Base-by-base conservation (phyloP, 2,888 invertebrate genomes). In the Thereva unica region DNA sequence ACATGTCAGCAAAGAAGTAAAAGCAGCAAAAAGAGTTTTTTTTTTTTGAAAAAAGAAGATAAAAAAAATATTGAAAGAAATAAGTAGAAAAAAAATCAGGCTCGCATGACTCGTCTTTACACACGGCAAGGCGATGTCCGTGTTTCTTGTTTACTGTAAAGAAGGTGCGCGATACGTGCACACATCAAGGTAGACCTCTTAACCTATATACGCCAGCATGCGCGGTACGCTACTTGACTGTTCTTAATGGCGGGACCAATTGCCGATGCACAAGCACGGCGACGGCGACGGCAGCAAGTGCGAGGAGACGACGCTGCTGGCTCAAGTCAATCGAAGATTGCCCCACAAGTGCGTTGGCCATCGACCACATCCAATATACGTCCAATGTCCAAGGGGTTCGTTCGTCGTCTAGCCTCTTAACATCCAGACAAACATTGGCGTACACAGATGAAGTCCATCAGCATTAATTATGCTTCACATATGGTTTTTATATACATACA, bases 121-220 rank as follows among this genome's bases (percentile, higher is more conserved):
- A 42, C 41, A 61, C 41, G 50, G 50, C 34, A 12, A 61, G 12
- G 41, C 40, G 5, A 41, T 34, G 41, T 61, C 61, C 40, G 9
- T 50, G 40, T 23, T 23, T 10, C 40, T n/a, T 41, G 8, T 50
- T 40, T 34, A 7, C 45, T 40, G 49, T 61, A 23, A 41, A 61
- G 49, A 50, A 9, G 61, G 34, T 50, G 41, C 50, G 50, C 38
- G 49, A 47, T 10, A 56, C 50, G 35, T 61, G 41, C 50, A 49
- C 49, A 40, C 23, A 38, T 50, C 40, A 61, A 34, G 49, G 50
- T 7, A 61, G 61, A 61, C 61, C 61, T 61, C 61, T 61, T 61
- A 61, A 61, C 61, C 61, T 50, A 61, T 61, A 61, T 61, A 50
- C 61, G 41, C 49, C n/a, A 50, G 50, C 50, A 61, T 61, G 49